Base-by-base conservation (phyloP, 2,888 invertebrate genomes). In the Latheticus oryzae region DNA sequence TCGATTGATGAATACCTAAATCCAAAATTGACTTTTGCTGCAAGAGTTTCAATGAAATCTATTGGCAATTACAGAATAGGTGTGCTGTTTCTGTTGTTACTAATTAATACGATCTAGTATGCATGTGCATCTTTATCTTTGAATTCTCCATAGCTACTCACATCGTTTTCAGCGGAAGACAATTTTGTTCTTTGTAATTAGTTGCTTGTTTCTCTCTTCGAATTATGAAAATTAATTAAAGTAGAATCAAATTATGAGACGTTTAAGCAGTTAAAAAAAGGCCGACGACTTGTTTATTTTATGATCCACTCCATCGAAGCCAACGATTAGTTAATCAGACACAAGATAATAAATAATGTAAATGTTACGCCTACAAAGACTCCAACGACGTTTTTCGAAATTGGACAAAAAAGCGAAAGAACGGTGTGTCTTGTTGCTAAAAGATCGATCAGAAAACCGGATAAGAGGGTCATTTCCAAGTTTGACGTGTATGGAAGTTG, bases 201-300 rank as follows among this genome's bases (percentile, higher is more conserved):
- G 40, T 35, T 11, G 33, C 9, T 28, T 52, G 9, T 24, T n/a
- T 26, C 17, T 26, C 42, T n/a, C 17, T 7, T 8, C 30, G 45
- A 24, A 21, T 26, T 19, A 30, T 30, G 21, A 47, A 47, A 47
- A 47, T 24, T 47, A 47, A 47, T 47, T 47, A 47, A 47, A 33
- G 7, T 33, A 15, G 47, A 23, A 23, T 47, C 33, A 24, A 47
- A 33, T 47, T 47, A 47, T 47, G 47, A 24, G 47, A 47, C 33
- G 19, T 47, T 32, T 33, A 47, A 43, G 40, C 30, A 40, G 52
- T 45, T 47, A 61, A 59, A 61, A 58, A 61, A 56, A 38, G 37
- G 53, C 60, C 57, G 62, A 43, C 58, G 54, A 54, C 38, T 62
- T 65, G 60, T 60, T 60, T 54, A 51, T 58, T 65, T 65, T 65